Evolutionary conservation across 2,888 invertebrate species (phyloP).

Genomic region (Argyresthia albistria): DNA sequence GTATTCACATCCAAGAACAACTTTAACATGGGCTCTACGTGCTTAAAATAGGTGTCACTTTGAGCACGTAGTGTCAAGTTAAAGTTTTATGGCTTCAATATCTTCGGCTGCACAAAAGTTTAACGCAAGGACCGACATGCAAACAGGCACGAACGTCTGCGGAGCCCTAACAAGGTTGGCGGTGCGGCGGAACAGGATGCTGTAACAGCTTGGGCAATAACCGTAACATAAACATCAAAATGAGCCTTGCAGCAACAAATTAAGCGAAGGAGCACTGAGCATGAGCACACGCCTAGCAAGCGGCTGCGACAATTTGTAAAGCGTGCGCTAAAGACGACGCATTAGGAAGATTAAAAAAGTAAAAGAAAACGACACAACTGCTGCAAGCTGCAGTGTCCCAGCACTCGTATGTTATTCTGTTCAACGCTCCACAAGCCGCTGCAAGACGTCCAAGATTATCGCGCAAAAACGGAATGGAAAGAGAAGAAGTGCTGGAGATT

Average conservation of each 20-base stretch:
- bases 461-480: background rate
- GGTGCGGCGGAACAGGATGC: slow-evolving; percentile 14
- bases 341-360: slow-evolving; percentile 68
- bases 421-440: background rate
- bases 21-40: no score
- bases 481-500: background rate
- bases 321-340: slow-evolving; percentile 45
- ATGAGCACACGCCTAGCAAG: slow-evolving; percentile 19
- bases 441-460: background rate
- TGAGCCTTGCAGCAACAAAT: slow-evolving; percentile 4
- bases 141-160: background rate
- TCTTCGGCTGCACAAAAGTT: no score
- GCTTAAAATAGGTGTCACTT: no score
- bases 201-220: slow-evolving; percentile 13
- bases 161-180: slow-evolving; percentile 10
- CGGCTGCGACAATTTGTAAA: slow-evolving; percentile 39
- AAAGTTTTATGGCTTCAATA: no score
- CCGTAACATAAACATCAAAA: slow-evolving; percentile 4
- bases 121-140: background rate
- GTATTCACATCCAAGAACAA: no score
- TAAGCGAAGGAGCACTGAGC: background rate
- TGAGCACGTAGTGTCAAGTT: no score
- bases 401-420: slow-evolving; percentile 1
- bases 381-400: slow-evolving; percentile 16
- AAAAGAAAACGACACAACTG: slow-evolving; percentile 41